Evolutionary conservation across 2,797 vertebrate genomes (phyloP).

Genomic region (Agapornis canus): DNA sequence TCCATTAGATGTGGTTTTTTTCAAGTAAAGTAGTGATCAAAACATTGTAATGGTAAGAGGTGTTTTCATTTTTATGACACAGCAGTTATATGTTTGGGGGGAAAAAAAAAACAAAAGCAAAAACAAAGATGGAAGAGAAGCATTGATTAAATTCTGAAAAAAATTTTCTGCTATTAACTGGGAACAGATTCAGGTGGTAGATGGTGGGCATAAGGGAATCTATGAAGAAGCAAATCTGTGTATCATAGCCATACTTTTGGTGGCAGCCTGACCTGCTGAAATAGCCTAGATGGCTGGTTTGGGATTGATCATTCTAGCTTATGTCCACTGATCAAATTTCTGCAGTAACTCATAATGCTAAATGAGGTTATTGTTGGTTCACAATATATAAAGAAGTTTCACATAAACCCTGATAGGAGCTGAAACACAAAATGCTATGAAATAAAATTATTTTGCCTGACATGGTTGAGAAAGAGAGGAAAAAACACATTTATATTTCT

Average conservation of each 20-base stretch:
- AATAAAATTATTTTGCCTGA: constrained; percentile 8
- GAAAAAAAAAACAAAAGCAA: rapidly evolving
- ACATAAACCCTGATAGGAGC: neutral
- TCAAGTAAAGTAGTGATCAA: neutral
- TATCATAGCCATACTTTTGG: neutral
- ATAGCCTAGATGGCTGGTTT: neutral
- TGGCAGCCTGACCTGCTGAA: neutral
- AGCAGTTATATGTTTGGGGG: neutral
- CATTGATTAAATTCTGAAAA: neutral
- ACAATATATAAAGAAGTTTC: neutral
- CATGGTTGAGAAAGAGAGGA: neutral
- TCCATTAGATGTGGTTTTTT: neutral
- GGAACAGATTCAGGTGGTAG: neutral
- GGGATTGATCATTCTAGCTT: neutral
- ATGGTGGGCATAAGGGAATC: neutral
- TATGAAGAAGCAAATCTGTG: neutral
- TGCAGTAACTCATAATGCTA: neutral
- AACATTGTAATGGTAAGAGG: neutral
- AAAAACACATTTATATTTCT: neutral
- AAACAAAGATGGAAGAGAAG: neutral
- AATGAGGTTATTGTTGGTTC: neutral
- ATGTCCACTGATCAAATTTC: neutral
- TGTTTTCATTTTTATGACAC: neutral
- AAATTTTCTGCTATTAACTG: neutral
- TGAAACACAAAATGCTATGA: neutral